Conservation (phyloP, 2,797 vertebrate genomes). For the Loris lydekkerianus region DNA sequence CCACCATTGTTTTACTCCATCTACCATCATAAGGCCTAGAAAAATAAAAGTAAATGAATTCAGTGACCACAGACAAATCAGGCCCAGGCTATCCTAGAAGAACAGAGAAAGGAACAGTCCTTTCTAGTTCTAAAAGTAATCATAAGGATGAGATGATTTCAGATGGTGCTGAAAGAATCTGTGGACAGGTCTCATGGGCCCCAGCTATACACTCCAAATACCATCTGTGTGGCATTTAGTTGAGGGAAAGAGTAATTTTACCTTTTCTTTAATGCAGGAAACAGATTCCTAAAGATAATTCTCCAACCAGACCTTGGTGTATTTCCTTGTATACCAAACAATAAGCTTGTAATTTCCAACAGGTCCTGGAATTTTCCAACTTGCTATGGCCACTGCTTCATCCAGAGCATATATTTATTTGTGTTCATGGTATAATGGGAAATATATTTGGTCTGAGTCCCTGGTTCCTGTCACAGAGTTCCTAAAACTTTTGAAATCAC, state of each 20-base stretch:
- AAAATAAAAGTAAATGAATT: conserved; percentile 60
- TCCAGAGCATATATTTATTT: background rate
- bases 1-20: conserved; percentile 99
- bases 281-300: background rate
- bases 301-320: conserved; percentile 1
- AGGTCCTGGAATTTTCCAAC: conserved; percentile 6
- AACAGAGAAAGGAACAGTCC: background rate
- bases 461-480: background rate
- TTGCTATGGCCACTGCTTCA: background rate
- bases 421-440: background rate
- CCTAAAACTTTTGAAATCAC: background rate
- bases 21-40: conserved; percentile 97
- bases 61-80: conserved; percentile 13
- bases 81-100: background rate
- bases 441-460: background rate
- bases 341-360: background rate
- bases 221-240: background rate
- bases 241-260: background rate
- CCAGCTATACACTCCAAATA: background rate
- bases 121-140: background rate
- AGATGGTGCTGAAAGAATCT: background rate
- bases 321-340: background rate
- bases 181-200: background rate
- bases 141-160: background rate
- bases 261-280: background rate